Evolutionary conservation across 2,113 vertebrate genomes (phyloP).

Genomic region (Mus musculus): DNA sequence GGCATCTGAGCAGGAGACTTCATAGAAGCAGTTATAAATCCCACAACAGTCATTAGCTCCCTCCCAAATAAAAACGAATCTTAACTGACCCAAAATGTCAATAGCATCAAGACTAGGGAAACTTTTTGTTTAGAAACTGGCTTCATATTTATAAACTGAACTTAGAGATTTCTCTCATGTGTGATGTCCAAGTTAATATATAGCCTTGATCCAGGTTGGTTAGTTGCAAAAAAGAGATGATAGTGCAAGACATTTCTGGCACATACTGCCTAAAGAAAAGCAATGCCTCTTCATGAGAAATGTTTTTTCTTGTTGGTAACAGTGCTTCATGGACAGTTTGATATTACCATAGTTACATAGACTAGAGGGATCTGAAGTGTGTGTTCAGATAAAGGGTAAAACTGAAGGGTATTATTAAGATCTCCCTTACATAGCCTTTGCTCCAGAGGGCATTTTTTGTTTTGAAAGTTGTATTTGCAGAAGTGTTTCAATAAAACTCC

Average conservation of each 20-base stretch:
- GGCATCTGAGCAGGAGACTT: neutral
- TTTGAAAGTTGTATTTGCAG: slow-evolving; percentile 1
- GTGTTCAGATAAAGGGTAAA: slow-evolving; percentile 11
- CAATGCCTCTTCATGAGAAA: neutral
- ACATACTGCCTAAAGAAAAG: neutral
- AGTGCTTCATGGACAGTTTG: neutral
- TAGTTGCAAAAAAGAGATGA: neutral
- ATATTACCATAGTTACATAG: neutral
- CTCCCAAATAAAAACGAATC: neutral
- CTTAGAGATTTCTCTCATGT: neutral
- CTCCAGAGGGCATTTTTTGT: neutral
- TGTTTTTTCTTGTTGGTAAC: neutral
- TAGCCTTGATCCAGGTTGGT: neutral
- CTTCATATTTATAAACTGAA: neutral
- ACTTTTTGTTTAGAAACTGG: neutral
- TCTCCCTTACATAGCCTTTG: neutral
- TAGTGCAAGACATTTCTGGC: neutral
- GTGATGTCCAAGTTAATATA: neutral
- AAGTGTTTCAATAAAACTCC: neutral
- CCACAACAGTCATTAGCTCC: neutral
- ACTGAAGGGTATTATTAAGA: neutral
- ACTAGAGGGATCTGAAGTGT: neutral
- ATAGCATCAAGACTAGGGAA: neutral
- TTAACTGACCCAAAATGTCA: neutral
- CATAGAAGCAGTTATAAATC: neutral